phyloP scores from a whole-genome alignment of 2,888 invertebrate genomes.

The Pachliopta kotzebuea region DNA sequence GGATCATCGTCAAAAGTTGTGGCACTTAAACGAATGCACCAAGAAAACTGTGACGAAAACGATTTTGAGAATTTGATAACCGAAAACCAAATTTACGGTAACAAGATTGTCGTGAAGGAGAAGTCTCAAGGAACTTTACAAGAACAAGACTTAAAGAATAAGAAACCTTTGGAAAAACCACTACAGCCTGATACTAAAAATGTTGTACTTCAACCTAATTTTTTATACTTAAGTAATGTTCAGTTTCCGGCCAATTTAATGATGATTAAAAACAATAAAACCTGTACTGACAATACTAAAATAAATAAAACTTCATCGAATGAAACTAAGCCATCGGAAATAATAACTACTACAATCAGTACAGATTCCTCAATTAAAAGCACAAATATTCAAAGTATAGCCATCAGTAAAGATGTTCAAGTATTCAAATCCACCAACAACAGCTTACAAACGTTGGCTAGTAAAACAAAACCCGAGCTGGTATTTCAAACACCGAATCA shows the following conservation, averaged over 20 bases:
- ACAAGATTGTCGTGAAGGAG: conserved; percentile 80
- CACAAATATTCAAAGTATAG: conserved; percentile 39
- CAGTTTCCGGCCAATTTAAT: conserved; percentile 71
- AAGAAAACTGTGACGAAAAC: conserved; percentile 74
- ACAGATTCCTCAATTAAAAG: conserved; percentile 42
- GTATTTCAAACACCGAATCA: conserved; percentile 55
- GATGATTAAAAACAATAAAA: conserved; percentile 69
- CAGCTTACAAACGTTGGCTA: conserved; percentile 51
- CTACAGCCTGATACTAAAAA: conserved; percentile 55
- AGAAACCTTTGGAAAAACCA: conserved; percentile 48
- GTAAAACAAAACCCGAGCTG: conserved; percentile 55
- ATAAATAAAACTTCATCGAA: conserved; percentile 44
- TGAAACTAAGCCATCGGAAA: conserved; percentile 50
- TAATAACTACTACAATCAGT: conserved; percentile 29
- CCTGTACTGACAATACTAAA: conserved; percentile 47
- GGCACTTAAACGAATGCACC: conserved; percentile 69
- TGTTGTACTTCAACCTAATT: conserved; percentile 67
- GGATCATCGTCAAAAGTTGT: conserved; percentile 67
- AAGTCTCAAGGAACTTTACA: conserved; percentile 67
- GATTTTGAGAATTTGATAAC: conserved; percentile 79
- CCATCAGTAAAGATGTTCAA: conserved; percentile 54
- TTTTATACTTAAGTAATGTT: conserved; percentile 70
- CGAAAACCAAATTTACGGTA: conserved; percentile 78
- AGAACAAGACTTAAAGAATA: conserved; percentile 63
- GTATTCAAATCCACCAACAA: conserved; percentile 59